phyloP scores from a whole-genome alignment of 2,797 vertebrate species.

The Sebastes steindachneri region DNA sequence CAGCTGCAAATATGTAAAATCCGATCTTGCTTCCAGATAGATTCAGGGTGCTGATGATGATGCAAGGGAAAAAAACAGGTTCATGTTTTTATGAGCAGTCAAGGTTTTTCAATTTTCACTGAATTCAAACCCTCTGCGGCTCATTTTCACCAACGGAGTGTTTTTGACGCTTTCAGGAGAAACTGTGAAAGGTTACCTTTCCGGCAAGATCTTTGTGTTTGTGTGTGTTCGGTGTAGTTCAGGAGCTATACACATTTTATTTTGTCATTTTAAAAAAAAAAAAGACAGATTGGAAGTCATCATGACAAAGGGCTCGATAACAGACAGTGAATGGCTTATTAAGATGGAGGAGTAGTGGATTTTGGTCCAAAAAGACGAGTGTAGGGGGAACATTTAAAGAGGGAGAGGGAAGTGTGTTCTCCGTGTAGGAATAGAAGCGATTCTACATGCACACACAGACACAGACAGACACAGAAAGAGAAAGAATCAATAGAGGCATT shows the following conservation, averaged over 20 bases:
- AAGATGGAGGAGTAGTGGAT: background rate
- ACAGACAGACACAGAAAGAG: slow-evolving; percentile 56
- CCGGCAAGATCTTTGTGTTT: background rate
- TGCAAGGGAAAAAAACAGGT: background rate
- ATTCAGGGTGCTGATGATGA: background rate
- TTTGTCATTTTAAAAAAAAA: background rate
- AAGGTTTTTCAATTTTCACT: slow-evolving; percentile 13
- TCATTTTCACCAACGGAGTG: slow-evolving; percentile 7
- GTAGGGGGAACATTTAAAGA: slow-evolving; percentile 48
- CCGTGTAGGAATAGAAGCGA: slow-evolving; percentile 36
- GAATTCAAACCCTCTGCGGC: slow-evolving; percentile 13
- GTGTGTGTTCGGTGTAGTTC: background rate
- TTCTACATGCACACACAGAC: slow-evolving; percentile 16
- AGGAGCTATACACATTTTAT: background rate
- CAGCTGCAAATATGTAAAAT: background rate
- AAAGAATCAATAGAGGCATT: slow-evolving; percentile 83
- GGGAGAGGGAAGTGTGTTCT: slow-evolving; percentile 13
- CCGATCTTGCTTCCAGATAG: background rate
- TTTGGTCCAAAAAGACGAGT: slow-evolving; percentile 28
- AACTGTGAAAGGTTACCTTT: slow-evolving; percentile 14
- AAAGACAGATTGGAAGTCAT: background rate
- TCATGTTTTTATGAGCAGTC: background rate
- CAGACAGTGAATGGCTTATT: background rate
- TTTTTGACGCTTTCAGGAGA: slow-evolving; percentile 3
- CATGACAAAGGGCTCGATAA: background rate